These are phyloP conservation scores for Mirza zaza DNA, from an alignment of 2,113 vertebrate species.

Conservation along the genomic window DNA sequence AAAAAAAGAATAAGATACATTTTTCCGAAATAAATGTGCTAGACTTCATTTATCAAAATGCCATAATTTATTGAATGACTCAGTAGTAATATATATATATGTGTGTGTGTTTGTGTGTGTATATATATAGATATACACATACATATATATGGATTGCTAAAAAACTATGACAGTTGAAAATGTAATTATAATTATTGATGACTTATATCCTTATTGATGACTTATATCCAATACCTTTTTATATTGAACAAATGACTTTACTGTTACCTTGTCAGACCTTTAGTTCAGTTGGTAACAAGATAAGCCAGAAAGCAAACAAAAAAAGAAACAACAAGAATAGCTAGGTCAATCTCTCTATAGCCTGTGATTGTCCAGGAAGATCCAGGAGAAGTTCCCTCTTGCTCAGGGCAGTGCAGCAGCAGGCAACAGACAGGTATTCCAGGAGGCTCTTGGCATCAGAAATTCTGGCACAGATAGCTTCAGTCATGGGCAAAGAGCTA, in stretches of 20 bases:
- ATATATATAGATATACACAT: neutral
- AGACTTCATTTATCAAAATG: neutral
- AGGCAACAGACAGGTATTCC: rapidly evolving
- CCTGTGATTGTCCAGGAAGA: neutral
- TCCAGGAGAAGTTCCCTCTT: neutral
- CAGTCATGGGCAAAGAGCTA: neutral
- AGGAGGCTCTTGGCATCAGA: neutral
- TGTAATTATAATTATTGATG: neutral
- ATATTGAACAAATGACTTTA: neutral
- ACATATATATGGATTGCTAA: neutral
- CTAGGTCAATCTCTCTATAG: neutral
- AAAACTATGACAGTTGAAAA: neutral
- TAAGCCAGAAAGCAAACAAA: neutral
- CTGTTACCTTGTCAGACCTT: neutral
- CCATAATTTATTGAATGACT: conserved; percentile 14
- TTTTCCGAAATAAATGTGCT: conserved; percentile 11
- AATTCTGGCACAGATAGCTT: neutral
- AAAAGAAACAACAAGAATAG: neutral
- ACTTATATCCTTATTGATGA: neutral
- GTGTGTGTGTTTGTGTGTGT: neutral
- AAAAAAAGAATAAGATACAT: neutral
- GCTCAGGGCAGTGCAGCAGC: neutral
- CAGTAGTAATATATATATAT: neutral
- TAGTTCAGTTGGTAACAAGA: neutral
- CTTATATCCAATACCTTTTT: neutral